Conservation (phyloP, 2,888 invertebrate genomes). For the Drosophila seclusa region DNA sequence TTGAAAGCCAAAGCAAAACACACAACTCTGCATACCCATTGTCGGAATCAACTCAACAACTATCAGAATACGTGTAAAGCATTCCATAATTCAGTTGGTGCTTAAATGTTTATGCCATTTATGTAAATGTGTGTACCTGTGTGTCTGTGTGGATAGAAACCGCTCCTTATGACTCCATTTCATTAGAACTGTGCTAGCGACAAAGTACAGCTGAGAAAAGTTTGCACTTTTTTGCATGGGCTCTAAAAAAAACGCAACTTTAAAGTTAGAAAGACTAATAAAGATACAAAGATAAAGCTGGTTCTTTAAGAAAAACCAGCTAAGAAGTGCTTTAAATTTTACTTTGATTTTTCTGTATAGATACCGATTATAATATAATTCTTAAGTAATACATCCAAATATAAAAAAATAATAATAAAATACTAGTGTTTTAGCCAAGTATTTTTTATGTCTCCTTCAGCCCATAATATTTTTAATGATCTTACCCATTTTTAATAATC, state of each 20-base stretch:
- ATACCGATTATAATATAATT: neutral
- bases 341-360: neutral
- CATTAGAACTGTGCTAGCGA: neutral
- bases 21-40: conserved; percentile 25
- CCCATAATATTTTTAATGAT: neutral
- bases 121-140: neutral
- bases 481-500: neutral
- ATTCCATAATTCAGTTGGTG: conserved; percentile 44
- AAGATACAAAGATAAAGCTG: neutral
- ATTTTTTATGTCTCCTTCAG: neutral
- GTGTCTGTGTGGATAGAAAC: conserved; percentile 5
- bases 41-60: conserved; percentile 37
- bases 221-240: neutral
- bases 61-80: conserved; percentile 26
- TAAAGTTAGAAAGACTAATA: neutral
- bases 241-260: neutral
- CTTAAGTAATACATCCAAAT: neutral
- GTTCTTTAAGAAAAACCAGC: too few species aligned
- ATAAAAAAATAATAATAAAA: neutral
- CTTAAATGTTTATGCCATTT: conserved; percentile 16
- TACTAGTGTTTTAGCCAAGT: neutral
- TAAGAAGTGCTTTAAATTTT: neutral
- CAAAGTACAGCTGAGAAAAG: neutral
- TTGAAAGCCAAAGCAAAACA: conserved; percentile 37
- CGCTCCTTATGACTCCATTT: conserved; percentile 17